Base-by-base conservation (phyloP, 2,888 invertebrate genomes). In the Limenitis camilla region DNA sequence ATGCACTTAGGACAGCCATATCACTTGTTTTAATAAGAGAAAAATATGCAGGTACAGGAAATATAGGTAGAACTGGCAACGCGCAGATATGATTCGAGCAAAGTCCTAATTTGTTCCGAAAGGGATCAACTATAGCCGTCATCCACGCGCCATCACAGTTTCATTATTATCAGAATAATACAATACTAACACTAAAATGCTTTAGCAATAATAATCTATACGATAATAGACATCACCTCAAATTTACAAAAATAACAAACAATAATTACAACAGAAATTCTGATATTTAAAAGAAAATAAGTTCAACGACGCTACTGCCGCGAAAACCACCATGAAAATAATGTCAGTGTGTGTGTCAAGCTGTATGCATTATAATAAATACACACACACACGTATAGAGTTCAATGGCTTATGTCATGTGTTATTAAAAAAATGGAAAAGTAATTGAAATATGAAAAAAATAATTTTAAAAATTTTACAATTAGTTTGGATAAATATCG, bases 101-200 rank as follows among this genome's bases (percentile, higher is more conserved):
- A 80, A 78, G 76, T 78, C 73, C 71, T 71, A 77, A 77, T 83
- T 80, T 83, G 68, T 68, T 72, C 69, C 79, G 81, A 77, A 74
- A 72, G 72, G 72, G 68, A 67, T 66, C 71, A 69, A 68, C 60
- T 67, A 62, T 63, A 69, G 69, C 69, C 69, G 73, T 74, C 76
- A 77, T 74, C 74, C 81, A 74, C 84, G 78, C 86, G 85, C 85
- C 86, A 86, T 85, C 71, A 71, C 72, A 68, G 65, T 68, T 72
- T 69, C 64, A 69, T 60, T 60, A 58, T 42, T 41, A 40, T 45
- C 50, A 67, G 62, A 62, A 58, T 52, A 56, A 55, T 53, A 46
- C 60, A 65, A 59, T 59, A 55, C 55, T 60, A 39, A 46, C 52
- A 42, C 49, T 8, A 56, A 64, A 39, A 61, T 51, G 54, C 56